These are phyloP conservation scores for Dunckerocampus dactyliophorus DNA, from an alignment of 2,113 vertebrate genomes.

Conservation along the genomic window DNA sequence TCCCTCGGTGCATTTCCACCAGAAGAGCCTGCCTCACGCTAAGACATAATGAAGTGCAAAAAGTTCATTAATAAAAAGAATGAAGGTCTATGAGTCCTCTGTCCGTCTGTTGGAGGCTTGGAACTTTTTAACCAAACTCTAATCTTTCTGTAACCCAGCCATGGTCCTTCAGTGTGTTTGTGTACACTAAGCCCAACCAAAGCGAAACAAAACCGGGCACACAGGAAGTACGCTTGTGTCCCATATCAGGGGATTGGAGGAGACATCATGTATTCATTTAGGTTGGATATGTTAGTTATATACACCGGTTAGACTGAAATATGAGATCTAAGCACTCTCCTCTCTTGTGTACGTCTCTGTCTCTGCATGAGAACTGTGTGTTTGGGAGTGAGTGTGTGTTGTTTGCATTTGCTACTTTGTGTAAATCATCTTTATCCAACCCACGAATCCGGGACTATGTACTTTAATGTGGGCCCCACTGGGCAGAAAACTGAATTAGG, in stretches of 20 bases:
- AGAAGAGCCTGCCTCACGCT: no score
- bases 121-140: no score
- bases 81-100: no score
- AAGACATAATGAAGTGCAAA: no score
- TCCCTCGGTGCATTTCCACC: no score
- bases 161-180: no score
- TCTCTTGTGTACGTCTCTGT: background rate
- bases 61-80: no score
- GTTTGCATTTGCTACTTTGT: slow-evolving; percentile 10
- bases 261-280: background rate
- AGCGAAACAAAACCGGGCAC: background rate
- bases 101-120: no score
- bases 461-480: slow-evolving; percentile 33
- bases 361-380: background rate
- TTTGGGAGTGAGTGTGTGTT: background rate
- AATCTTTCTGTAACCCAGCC: no score
- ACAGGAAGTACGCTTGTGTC: background rate
- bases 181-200: no score
- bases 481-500: slow-evolving; percentile 60
- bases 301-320: background rate
- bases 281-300: background rate
- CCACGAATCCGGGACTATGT: slow-evolving; percentile 2
- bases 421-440: slow-evolving; percentile 5
- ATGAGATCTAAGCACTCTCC: background rate
- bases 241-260: background rate